Conservation (phyloP, 2,113 vertebrate species). For the Eulemur rufifrons region DNA sequence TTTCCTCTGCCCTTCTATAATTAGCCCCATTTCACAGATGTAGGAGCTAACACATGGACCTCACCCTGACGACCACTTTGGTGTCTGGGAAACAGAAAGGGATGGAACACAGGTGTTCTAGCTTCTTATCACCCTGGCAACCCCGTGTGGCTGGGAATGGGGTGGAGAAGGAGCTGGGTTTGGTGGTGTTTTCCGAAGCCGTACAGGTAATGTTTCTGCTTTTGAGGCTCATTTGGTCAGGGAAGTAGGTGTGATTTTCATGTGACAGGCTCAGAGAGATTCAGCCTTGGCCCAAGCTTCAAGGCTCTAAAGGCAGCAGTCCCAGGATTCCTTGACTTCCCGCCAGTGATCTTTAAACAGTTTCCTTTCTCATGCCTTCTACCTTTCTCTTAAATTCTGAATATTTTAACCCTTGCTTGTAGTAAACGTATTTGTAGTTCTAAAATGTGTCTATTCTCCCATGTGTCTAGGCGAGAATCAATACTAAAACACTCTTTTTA, state of each 20-base stretch:
- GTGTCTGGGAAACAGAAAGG: neutral
- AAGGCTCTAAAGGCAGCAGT: neutral
- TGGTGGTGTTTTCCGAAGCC: neutral
- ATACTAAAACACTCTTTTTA: constrained; percentile 43
- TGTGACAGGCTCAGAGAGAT: neutral
- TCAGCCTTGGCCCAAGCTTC: neutral
- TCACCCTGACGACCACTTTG: neutral
- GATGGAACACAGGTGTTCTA: neutral
- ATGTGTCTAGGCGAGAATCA: neutral
- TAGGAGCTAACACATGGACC: neutral
- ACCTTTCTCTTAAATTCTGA: constrained; percentile 60
- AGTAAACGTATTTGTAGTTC: constrained; percentile 43
- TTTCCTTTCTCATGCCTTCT: neutral
- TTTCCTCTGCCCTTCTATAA: constrained; percentile 2
- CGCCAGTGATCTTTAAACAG: neutral
- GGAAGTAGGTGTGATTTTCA: neutral
- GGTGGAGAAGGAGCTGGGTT: neutral
- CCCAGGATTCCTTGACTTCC: neutral
- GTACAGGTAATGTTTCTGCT: neutral
- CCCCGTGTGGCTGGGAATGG: neutral
- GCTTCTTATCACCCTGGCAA: neutral
- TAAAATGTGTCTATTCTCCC: constrained; percentile 29
- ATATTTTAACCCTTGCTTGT: constrained; percentile 59
- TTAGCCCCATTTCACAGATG: constrained; percentile 53
- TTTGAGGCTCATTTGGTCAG: neutral